Evolutionary conservation across 2,888 invertebrate species (phyloP).

Genomic region (Nebria salina): DNA sequence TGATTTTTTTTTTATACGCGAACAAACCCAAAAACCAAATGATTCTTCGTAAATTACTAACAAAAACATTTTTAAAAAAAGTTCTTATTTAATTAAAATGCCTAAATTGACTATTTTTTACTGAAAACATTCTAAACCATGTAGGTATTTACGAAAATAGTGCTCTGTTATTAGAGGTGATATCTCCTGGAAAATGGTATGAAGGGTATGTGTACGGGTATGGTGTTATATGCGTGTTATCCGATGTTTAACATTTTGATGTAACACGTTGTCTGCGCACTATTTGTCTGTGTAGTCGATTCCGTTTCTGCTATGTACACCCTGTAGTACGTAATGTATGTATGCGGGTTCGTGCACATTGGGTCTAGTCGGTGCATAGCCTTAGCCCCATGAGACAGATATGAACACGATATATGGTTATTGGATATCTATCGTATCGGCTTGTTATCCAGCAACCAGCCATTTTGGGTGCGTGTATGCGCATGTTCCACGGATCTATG

Average conservation of each 20-base stretch:
- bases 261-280: constrained; percentile 9
- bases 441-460: constrained; percentile 18
- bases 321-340: background rate
- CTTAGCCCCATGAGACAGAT: constrained; percentile 58
- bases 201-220: background rate
- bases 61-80: too few relatives aligned
- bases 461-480: constrained; percentile 9
- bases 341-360: constrained; percentile 11
- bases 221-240: constrained; percentile 2
- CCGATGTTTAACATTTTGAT: constrained; percentile 24
- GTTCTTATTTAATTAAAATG: too few relatives aligned
- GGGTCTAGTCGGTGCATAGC: constrained; percentile 9
- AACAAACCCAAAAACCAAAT: too few relatives aligned
- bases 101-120: too few relatives aligned
- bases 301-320: constrained; percentile 9
- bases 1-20: background rate
- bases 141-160: background rate
- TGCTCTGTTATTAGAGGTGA: background rate
- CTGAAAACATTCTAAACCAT: too few relatives aligned
- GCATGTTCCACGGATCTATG: constrained; percentile 3
- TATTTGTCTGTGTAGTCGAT: constrained; percentile 17
- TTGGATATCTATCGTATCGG: constrained; percentile 58
- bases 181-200: background rate
- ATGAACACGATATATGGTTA: constrained; percentile 61
- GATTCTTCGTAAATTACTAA: too few relatives aligned